Percentiles rank a stretch among this genome's conserved stretches.
These are phyloP conservation scores for Cyprinodon variegatus DNA, from an alignment of 2,113 vertebrate genomes.

Conservation along the genomic window DNA sequence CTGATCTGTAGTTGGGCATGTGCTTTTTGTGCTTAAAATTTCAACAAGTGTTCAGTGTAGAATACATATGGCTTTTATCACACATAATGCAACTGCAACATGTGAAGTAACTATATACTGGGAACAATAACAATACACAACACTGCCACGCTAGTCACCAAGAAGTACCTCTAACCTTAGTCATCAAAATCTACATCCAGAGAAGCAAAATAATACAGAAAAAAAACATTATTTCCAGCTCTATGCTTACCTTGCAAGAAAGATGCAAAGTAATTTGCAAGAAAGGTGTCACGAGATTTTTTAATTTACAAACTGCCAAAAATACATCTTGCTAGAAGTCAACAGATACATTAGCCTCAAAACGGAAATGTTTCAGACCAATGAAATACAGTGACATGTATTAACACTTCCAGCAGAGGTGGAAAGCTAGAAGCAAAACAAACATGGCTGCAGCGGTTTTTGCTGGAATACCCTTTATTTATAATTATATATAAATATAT, in stretches of 20 bases:
- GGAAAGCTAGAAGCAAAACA: too few species aligned
- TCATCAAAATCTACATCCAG: constrained; percentile 26
- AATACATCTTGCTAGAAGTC: too few species aligned
- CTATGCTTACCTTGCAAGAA: constrained; percentile 18
- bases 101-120: not conserved
- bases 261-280: not conserved
- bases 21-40: not conserved
- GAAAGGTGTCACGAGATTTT: too few species aligned
- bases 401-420: too few species aligned
- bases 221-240: constrained; percentile 13
- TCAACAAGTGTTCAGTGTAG: not conserved
- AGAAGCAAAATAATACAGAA: not conserved
- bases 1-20: not conserved
- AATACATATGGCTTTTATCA: not conserved
- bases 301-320: too few species aligned
- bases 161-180: not conserved
- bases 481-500: too few species aligned
- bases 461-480: too few species aligned
- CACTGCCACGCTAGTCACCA: not conserved
- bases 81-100: not conserved
- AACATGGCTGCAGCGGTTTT: too few species aligned
- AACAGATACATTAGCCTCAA: too few species aligned
- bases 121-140: not conserved
- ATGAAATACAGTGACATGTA: too few species aligned
- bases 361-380: too few species aligned